phyloP scores from a whole-genome alignment of 2,888 invertebrate genomes.

The Lepidocyrtinus sp. region DNA sequence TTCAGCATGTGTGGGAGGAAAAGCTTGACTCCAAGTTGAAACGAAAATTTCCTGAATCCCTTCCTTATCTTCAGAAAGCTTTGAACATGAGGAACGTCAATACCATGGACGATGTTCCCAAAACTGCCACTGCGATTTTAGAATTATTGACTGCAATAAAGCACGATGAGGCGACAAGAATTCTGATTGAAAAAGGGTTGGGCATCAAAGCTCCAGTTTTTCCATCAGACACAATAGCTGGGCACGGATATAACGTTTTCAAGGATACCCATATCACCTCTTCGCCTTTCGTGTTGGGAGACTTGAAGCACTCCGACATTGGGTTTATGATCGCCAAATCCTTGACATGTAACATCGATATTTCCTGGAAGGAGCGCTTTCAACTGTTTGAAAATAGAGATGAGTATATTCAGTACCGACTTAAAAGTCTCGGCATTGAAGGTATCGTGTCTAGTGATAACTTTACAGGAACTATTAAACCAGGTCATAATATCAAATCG shows the following conservation, averaged over 20 bases:
- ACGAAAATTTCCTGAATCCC: conserved; percentile 30
- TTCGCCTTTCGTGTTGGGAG: conserved; percentile 26
- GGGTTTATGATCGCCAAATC: conserved; percentile 44
- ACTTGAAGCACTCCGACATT: conserved; percentile 22
- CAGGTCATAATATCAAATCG: conserved; percentile 22
- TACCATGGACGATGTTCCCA: conserved; percentile 30
- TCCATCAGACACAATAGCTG: conserved; percentile 25
- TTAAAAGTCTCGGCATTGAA: not conserved
- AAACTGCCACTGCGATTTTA: conserved; percentile 33
- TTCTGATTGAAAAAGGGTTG: conserved; percentile 45
- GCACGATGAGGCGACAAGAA: conserved; percentile 20
- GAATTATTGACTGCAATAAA: conserved; percentile 33
- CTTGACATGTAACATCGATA: conserved; percentile 8
- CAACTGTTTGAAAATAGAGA: not conserved
- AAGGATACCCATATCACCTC: conserved; percentile 22
- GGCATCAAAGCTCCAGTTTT: conserved; percentile 30
- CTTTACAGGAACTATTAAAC: not conserved
- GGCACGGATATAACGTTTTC: conserved; percentile 43
- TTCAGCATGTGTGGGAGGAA: too few species aligned
- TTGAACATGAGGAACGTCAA: conserved; percentile 39
- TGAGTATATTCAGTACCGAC: not conserved
- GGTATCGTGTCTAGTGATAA: not conserved
- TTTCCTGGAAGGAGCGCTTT: too few species aligned
- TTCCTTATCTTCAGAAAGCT: conserved; percentile 44
- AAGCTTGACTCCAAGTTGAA: not conserved